Evolutionary conservation across 2,113 vertebrate genomes (phyloP).

Genomic region (Miniopterus natalensis): DNA sequence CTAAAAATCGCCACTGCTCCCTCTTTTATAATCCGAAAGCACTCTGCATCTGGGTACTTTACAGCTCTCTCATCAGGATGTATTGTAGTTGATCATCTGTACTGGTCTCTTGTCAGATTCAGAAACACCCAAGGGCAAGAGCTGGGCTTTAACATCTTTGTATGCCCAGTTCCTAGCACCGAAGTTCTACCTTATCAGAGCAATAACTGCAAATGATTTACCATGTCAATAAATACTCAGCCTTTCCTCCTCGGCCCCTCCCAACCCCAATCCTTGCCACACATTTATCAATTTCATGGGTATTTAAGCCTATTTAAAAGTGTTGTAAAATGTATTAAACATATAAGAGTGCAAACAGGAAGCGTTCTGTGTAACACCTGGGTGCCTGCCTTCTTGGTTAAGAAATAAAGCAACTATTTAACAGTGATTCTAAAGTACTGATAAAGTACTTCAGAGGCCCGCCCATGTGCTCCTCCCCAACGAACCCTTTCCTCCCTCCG

Average conservation of each 20-base stretch:
- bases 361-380: background rate
- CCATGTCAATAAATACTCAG: background rate
- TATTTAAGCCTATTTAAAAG: background rate
- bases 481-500: no score
- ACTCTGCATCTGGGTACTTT: no score
- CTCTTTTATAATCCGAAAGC: background rate
- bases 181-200: background rate
- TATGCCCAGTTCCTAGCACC: background rate
- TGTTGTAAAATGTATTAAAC: background rate
- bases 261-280: background rate
- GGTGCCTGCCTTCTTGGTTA: background rate
- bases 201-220: background rate
- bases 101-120: background rate
- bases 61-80: background rate
- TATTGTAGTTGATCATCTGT: background rate
- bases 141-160: background rate
- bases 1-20: no score
- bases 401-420: background rate
- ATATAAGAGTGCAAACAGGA: background rate
- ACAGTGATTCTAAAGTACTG: background rate
- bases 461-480: background rate
- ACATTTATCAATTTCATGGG: background rate
- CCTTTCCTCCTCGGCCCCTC: background rate
- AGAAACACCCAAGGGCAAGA: background rate
- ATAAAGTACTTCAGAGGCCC: background rate